These are phyloP conservation scores for Bothrops alternatus DNA, from an alignment of 2,797 vertebrate species.

Conservation along the genomic window DNA sequence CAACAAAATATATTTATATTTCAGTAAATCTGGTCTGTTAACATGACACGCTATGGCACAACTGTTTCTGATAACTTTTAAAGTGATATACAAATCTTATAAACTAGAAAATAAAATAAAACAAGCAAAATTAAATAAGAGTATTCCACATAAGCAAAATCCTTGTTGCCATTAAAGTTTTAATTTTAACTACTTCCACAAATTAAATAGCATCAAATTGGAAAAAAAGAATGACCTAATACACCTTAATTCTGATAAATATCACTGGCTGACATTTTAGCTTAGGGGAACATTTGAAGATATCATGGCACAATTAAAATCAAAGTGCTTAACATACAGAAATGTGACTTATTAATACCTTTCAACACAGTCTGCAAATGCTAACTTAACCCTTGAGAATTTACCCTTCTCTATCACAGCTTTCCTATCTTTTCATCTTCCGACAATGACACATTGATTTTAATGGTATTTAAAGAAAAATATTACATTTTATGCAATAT, in stretches of 20 bases:
- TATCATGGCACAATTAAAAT: conserved; percentile 51
- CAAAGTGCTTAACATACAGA: conserved; percentile 11
- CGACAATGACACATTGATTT: conserved; percentile 34
- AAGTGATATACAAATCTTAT: conserved; percentile 46
- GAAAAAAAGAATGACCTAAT: conserved; percentile 19
- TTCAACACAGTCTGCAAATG: conserved; percentile 24
- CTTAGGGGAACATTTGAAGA: conserved; percentile 47
- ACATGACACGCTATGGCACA: conserved; percentile 37
- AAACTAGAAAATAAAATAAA: conserved; percentile 5
- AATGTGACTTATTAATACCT: conserved; percentile 4
- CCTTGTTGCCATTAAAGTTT: conserved; percentile 33
- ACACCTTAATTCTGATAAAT: conserved; percentile 36
- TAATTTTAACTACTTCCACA: conserved; percentile 17
- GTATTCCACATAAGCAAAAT: conserved; percentile 31
- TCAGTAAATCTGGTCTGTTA: conserved; percentile 48
- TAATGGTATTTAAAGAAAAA: conserved; percentile 53
- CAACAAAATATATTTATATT: conserved; percentile 44
- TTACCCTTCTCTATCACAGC: conserved; percentile 34
- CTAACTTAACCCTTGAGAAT: conserved; percentile 30
- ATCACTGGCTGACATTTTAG: conserved; percentile 43
- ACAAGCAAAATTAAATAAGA: background rate
- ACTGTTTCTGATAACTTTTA: conserved; percentile 32
- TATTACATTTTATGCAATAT: conserved; percentile 36
- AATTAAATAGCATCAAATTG: conserved; percentile 30
- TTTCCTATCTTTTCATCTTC: conserved; percentile 31